These are phyloP conservation scores for Artibeus lituratus DNA, from an alignment of 2,797 vertebrate species.

Conservation along the genomic window DNA sequence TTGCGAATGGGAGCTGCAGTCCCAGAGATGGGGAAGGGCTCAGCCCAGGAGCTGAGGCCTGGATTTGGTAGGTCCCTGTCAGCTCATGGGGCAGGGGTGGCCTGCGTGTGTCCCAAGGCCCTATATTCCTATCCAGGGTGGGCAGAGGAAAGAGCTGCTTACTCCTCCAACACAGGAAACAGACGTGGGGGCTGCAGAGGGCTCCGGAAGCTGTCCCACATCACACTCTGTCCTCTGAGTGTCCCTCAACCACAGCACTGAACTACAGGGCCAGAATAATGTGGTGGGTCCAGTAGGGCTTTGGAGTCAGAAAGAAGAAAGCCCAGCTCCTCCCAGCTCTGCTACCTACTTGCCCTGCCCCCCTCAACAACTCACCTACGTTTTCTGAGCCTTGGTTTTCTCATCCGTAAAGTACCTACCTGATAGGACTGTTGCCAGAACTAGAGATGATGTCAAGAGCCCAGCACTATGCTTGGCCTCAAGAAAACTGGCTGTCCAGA, in stretches of 20 bases:
- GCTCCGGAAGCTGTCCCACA: background rate
- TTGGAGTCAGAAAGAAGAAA: background rate
- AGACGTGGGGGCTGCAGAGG: accelerated
- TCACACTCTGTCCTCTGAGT: background rate
- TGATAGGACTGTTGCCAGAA: background rate
- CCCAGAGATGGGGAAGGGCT: background rate
- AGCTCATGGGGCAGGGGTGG: background rate
- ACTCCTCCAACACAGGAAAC: background rate
- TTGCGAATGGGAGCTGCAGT: background rate
- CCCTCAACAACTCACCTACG: background rate
- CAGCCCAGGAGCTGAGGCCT: background rate
- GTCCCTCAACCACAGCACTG: accelerated
- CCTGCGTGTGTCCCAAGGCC: background rate
- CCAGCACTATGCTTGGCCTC: no score
- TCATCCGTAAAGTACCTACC: background rate
- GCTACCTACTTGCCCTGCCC: background rate
- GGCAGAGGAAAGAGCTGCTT: background rate
- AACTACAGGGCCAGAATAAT: background rate
- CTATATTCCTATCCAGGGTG: background rate
- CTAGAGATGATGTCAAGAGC: background rate
- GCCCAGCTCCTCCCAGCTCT: background rate
- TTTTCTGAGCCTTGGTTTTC: background rate
- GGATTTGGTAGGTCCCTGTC: background rate
- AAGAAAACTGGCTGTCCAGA: background rate
- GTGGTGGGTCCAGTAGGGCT: background rate